Base-by-base conservation (phyloP, 2,113 vertebrate species). In the Propithecus coquereli region DNA sequence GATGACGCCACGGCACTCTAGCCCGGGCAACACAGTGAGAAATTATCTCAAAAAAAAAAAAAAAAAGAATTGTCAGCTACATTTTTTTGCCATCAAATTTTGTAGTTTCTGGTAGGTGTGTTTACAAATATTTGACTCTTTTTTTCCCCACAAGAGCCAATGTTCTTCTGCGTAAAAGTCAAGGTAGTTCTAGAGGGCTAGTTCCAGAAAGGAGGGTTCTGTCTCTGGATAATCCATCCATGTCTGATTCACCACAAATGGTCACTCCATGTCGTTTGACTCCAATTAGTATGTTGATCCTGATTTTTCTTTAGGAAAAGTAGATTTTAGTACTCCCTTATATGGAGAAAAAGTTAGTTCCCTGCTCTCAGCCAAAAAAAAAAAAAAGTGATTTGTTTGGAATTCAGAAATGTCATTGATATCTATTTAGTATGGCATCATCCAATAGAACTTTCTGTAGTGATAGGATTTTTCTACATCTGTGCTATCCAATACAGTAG, bases 61-160 rank as follows among this genome's bases (percentile, higher is more conserved):
- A n/a, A n/a, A n/a, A n/a, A 27, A 59, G 73, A 89, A 95, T 73
- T 47, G 7, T 37, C 65, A 83, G 25, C 27, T 61, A 61, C 71
- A 23, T 47, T 47, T 80, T 81, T 89, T 90, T 59, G 10, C n/a
- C 63, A 57, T 84, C 43, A 90, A 77, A 63, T 77, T 87, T 74
- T 91, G 43, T 84, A 63, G n/a, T 68, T 95, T 79, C 84, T 66
- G 30, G 17, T 76, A 74, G 37, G 25, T 91, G 59, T 70, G 23
- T 94, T 79, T 97, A 71, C 73, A 94, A 81, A 76, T 94, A 79
- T 80, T 82, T 77, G 63, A 63, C 66, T 93, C 16, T 20, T 43
- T 73, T 80, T 77, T 82, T 57, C 6, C 7, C 34, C 22, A 61
- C 34, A 77, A 86, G 43, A 96, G 84, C 14, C 66, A 87, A 20